These are phyloP conservation scores for Tenthredo distinguenda DNA, from an alignment of 2,888 invertebrate genomes.

Conservation along the genomic window DNA sequence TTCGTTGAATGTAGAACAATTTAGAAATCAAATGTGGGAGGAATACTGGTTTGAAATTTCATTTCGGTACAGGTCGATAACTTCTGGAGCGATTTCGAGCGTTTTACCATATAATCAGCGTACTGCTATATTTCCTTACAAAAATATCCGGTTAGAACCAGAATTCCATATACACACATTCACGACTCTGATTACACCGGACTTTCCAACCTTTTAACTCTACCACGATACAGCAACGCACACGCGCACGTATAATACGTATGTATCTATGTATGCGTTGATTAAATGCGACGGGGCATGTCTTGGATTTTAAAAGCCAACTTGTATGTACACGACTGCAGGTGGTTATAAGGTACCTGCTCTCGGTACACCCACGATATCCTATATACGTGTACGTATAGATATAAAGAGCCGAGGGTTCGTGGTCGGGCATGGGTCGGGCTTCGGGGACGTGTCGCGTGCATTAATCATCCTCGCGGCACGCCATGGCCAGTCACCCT, in stretches of 20 bases:
- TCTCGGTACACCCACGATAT: background rate
- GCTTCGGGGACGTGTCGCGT: constrained; percentile 44
- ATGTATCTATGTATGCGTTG: background rate
- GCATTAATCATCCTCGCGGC: constrained; percentile 49
- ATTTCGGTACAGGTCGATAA: no score
- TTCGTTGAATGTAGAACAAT: no score
- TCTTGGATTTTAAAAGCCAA: constrained; percentile 11
- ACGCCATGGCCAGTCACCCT: constrained; percentile 47
- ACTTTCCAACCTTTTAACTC: background rate
- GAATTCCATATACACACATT: background rate
- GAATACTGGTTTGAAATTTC: no score
- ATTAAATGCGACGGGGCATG: constrained; percentile 2
- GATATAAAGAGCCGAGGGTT: constrained; percentile 13
- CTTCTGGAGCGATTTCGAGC: no score
- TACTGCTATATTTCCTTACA: no score
- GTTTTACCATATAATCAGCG: no score
- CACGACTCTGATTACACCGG: background rate
- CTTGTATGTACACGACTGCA: background rate
- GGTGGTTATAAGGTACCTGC: constrained; percentile 13
- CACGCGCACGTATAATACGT: background rate
- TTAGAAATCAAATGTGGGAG: no score
- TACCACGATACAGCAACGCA: background rate
- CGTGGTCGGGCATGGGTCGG: constrained; percentile 28
- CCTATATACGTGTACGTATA: background rate
- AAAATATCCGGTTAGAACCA: no score